Conservation (phyloP, 1,140 invertebrate species). For the Brachionus manjavacas region DNA sequence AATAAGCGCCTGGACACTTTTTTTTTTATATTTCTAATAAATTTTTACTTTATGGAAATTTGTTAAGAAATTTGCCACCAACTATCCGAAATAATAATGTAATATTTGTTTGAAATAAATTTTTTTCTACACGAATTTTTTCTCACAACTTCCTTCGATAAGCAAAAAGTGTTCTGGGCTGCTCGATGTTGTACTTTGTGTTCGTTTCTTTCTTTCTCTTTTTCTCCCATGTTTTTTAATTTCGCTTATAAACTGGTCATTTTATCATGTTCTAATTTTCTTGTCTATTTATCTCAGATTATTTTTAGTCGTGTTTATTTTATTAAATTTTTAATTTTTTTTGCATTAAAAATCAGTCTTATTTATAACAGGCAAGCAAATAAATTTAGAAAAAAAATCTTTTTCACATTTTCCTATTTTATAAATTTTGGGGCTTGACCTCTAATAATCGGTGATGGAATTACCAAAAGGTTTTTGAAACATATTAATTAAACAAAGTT, state of each 20-base stretch:
- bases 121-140: not conserved
- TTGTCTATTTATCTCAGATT: not conserved
- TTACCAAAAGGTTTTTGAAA: too few species aligned
- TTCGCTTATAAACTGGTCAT: not conserved
- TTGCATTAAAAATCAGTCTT: not conserved
- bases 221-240: not conserved
- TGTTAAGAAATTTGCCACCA: not conserved
- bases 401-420: not conserved
- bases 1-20: not conserved
- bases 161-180: not conserved
- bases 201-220: not conserved
- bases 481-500: too few species aligned
- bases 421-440: too few species aligned
- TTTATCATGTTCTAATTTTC: not conserved
- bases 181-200: not conserved
- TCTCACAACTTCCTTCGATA: not conserved
- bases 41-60: slow-evolving; percentile 26
- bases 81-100: not conserved
- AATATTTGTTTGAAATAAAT: slow-evolving; percentile 7
- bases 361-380: not conserved
- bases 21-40: slow-evolving; percentile 9
- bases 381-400: not conserved
- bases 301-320: not conserved
- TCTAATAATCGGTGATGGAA: too few species aligned
- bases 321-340: not conserved